phyloP scores from a whole-genome alignment of 2,888 invertebrate genomes.

The Drosophila algonquin region DNA sequence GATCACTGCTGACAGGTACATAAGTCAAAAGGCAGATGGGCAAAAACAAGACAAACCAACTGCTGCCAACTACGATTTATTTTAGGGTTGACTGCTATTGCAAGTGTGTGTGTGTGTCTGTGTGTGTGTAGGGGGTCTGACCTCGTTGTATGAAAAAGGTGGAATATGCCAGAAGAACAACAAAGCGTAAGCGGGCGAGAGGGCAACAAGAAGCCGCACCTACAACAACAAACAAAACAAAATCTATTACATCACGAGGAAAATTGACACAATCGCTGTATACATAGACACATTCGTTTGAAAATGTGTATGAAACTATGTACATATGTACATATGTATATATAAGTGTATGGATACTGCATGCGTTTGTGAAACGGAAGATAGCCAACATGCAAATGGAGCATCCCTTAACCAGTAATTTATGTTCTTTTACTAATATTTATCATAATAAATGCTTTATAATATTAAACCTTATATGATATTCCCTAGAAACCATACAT shows the following conservation, averaged over 20 bases:
- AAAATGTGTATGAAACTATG: slow-evolving; percentile 6
- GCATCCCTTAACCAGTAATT: slow-evolving; percentile 2
- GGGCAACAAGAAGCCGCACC: slow-evolving; percentile 61
- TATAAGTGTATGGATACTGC: slow-evolving; percentile 9
- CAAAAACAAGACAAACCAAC: slow-evolving; percentile 9
- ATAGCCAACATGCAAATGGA: slow-evolving; percentile 15
- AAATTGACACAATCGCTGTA: slow-evolving; percentile 55
- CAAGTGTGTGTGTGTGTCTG: slow-evolving; percentile 21
- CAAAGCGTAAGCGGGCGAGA: slow-evolving; percentile 16
- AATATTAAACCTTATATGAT: not conserved
- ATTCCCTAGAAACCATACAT: not conserved
- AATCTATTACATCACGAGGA: slow-evolving; percentile 68
- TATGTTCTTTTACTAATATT: not conserved
- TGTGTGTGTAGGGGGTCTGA: slow-evolving; percentile 30
- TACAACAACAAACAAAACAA: slow-evolving; percentile 39
- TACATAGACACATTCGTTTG: slow-evolving; percentile 9
- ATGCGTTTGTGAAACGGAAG: slow-evolving; percentile 18
- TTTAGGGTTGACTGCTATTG: slow-evolving; percentile 23
- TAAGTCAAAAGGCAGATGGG: slow-evolving; percentile 25
- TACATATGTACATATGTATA: too few relatives aligned
- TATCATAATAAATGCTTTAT: not conserved
- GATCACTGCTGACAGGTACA: slow-evolving; percentile 36
- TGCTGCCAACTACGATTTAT: slow-evolving; percentile 48
- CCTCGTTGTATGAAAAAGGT: slow-evolving; percentile 46
- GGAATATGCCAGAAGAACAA: slow-evolving; percentile 33